Conservation (phyloP, 2,113 vertebrate genomes). For the Stegastes partitus region DNA sequence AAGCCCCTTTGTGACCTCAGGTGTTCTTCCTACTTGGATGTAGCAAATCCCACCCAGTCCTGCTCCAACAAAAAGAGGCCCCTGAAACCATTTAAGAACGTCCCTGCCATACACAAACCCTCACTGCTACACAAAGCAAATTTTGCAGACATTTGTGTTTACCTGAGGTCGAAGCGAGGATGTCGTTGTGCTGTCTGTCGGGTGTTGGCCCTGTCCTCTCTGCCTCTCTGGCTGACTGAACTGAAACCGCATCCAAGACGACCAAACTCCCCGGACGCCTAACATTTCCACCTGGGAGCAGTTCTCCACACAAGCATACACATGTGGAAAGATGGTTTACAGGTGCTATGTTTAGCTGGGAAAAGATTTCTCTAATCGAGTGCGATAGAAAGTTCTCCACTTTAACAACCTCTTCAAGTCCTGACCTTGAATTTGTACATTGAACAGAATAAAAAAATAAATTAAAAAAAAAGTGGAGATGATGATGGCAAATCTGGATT, state of each 20-base stretch:
- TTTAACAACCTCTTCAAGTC: neutral
- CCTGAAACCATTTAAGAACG: neutral
- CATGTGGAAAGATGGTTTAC: neutral
- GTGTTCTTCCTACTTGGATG: neutral
- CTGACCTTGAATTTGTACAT: neutral
- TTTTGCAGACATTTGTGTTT: conserved; percentile 15
- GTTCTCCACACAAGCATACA: conserved; percentile 5
- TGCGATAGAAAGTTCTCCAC: neutral
- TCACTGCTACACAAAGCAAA: neutral
- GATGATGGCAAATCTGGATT: no score
- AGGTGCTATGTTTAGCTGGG: neutral
- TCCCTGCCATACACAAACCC: neutral
- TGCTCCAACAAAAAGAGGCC: neutral
- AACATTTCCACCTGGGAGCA: conserved; percentile 34
- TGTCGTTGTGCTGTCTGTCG: conserved; percentile 18
- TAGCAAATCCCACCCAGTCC: neutral
- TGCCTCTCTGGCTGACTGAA: conserved; percentile 53
- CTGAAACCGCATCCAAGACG: conserved; percentile 80
- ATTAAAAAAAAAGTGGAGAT: no score
- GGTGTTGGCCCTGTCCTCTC: conserved; percentile 59
- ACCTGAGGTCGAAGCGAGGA: conserved; percentile 58
- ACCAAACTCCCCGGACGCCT: conserved; percentile 72
- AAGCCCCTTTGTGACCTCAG: no score
- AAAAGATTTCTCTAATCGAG: neutral
- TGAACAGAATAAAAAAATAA: neutral